Evolutionary conservation across 2,113 vertebrate species (phyloP), one percentile per base, ranked within the genome.

Genomic region (Catharus bicknelli): DNA sequence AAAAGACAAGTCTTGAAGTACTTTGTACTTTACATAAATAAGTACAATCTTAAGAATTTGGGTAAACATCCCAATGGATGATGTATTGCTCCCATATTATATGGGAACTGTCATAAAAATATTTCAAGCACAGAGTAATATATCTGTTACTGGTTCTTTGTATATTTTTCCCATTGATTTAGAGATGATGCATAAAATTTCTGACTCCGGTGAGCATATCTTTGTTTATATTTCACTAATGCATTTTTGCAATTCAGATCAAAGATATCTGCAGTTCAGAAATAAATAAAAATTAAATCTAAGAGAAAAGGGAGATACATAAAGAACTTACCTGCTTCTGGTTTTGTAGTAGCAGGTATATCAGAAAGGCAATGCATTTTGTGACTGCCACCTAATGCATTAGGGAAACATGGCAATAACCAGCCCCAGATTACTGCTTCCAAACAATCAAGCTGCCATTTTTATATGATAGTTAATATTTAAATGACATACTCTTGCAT

Each of bases 391-490:
- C 94, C 94, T 96, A 94, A 96, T 96, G 90, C 86, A 88, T 97
- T 96, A 96, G 95, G 93, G 94, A 97, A 97, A 97, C 95, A 59
- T 96, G 94, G 95, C 84, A 94, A 95, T 97, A 97, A 90, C 93
- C 91, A 90, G 91, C 97, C 95, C 93, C 92, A 97, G 97, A 98
- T 98, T 98, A 98, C 97, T 97, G 96, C 97, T 97, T 98, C 98
- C 98, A 97, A 98, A 98, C 98, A 98, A 98, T 98, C 98, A 98
- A 98, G 98, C 97, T 98, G 98, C 98, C 98, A 98, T 98, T 98
- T 99, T 99, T 98, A 99, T 98, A 98, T 98, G 98, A 97, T 98
- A 98, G 98, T 98, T 99, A 99, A 98, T 98, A 98, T 98, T 98
- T 99, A 98, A 98, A 98, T 98, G 97, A 98, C 98, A 97, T 97